Base-by-base conservation (phyloP, 1,140 invertebrate species). In the Cherax destructor region DNA sequence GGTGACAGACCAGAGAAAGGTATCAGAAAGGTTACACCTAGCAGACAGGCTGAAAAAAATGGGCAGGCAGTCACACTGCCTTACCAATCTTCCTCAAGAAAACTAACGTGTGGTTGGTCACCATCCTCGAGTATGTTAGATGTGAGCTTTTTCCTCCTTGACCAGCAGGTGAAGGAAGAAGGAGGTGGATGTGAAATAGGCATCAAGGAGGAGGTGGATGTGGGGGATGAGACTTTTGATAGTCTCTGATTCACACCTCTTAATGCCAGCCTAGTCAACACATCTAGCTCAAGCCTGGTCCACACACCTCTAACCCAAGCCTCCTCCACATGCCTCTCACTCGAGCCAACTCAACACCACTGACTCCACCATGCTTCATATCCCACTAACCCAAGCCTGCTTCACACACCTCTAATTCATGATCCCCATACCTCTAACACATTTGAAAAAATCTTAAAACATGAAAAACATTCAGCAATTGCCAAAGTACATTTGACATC, bases 91-190 rank as follows among this genome's bases (percentile, higher is more conserved):
- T 79, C 50, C 77, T 50, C 5, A 47, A 5, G 41, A 21, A 21
- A 18, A 18, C 10, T 50, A 21, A 1, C 78, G n/a, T 13, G n/a
- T 61, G 50, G 21, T 65, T 16, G 61, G 61, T 21, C 61, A 65
- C 18, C 61, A 65, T 65, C 16, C 61, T 18, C 16, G 13, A 5
- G 18, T 6, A 18, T 65, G 21, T n/a, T 83, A 30, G 80, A 52
- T 24, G 52, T 83, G n/a, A 83, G 80, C 52, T 13, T 83, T 16
- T 83, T 83, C 52, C 52, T 83, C 11, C 61, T 41, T 61, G 80
- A 52, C n/a, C 56, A 83, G 52, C 30, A 30, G 41, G 80, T 83
- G 52, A 83, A 83, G 56, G 80, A 83, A 21, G 79, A 80, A 18
- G 21, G 21, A 18, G 79, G 3, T 5, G 41, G 30, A n/a, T 41